phyloP scores from a whole-genome alignment of 2,797 vertebrate species.

The Sebastolobus altivelis region DNA sequence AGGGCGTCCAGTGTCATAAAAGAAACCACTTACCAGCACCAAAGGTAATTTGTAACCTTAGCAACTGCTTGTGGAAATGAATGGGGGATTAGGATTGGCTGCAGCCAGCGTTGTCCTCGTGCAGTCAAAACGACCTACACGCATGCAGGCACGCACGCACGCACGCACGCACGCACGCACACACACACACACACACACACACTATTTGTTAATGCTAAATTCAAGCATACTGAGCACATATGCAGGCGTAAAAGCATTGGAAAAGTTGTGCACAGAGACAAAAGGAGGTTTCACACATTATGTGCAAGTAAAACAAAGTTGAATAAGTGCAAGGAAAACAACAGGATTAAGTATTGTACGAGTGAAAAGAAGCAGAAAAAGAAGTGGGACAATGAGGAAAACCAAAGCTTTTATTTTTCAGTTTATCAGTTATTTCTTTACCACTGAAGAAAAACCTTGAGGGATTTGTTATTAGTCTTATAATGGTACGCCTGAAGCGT shows the following conservation, averaged over 20 bases:
- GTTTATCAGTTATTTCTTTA: background rate
- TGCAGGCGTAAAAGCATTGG: constrained; percentile 19
- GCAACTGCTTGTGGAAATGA: constrained; percentile 94
- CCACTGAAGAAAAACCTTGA: background rate
- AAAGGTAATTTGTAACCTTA: constrained; percentile 98
- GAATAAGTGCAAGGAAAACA: constrained; percentile 31
- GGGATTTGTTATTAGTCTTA: background rate
- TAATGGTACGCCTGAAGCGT: background rate
- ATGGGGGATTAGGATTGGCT: constrained; percentile 90
- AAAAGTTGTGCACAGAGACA: constrained; percentile 53
- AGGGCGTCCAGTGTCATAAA: constrained; percentile 89
- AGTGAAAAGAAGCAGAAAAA: constrained; percentile 6
- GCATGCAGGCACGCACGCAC: constrained; percentile 34
- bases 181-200: constrained; percentile 1
- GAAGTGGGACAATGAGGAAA: background rate
- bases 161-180: constrained; percentile 6
- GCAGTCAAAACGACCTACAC: constrained; percentile 76
- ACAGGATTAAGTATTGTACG: constrained; percentile 17
- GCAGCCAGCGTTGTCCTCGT: constrained; percentile 88
- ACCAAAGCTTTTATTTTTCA: background rate
- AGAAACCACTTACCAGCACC: constrained; percentile 94
- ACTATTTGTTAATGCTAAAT: constrained; percentile 48
- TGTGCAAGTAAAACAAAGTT: constrained; percentile 7
- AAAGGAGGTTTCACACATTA: constrained; percentile 37
- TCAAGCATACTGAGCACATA: constrained; percentile 42